Evolutionary conservation across 2,888 invertebrate species (phyloP), one percentile per base, ranked within the genome.

Genomic region (Prostheceraeus crozeri): DNA sequence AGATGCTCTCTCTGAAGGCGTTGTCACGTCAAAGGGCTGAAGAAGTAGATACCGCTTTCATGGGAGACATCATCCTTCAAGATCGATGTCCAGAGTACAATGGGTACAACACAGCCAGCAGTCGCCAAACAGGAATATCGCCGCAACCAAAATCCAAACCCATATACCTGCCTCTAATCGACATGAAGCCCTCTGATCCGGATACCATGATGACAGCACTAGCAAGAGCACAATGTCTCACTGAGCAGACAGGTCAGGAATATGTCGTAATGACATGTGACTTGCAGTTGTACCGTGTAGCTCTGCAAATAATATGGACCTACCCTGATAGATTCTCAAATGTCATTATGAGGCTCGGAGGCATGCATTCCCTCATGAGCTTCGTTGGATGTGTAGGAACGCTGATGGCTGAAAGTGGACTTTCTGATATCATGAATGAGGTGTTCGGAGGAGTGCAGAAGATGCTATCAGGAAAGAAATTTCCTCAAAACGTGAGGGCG

Each of bases 381-480:
- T 59, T 14, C 30, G 10, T 33, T 25, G 59, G 58, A 11, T 60
- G 54, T 14, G 23, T 59, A 23, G 59, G 59, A 3, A 6, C 57
- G 1, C 46, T 68, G 28, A 64, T 67, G 66, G 59, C 62, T n/a
- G 46, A 61, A 3, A 64, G 57, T 61, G 67, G 66, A 1, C 58
- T 68, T 0, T 57, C 53, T 27, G 65, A 67, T 1, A 45, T 67
- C 8, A 6, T 68, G 14, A 25, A 56, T 3, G 19, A 60, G n/a
- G 53, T 59, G 16, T 67, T 66, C 65, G 65, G 60, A 19, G 65
- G 66, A 2, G 65, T 68, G 0, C 2, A 40, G 1, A 62, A 62
- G 23, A 64, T 67, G 67, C 55, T 68, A 6, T 35, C 58, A 21
- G 66, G 66, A 3, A 68, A 67, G 51, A 65, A 66, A 30, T 65